Base-by-base conservation (phyloP, 1,140 invertebrate genomes). In the Meloidogyne hapla region DNA sequence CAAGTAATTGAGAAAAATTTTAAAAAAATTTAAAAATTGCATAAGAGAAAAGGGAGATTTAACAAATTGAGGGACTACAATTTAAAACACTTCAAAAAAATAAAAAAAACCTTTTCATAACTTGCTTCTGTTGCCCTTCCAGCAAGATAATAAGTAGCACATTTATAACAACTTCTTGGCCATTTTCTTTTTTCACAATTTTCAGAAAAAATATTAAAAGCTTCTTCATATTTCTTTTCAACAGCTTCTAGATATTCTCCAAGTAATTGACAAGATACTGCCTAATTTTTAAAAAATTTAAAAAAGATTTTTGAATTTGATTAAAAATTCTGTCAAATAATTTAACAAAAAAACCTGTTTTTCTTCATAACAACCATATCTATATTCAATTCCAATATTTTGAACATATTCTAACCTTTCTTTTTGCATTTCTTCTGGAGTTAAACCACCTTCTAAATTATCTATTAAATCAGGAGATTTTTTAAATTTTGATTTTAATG, bases 321-420 rank as follows among this genome's bases (percentile, higher is more conserved):
- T n/a, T n/a, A n/a, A n/a, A n/a, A n/a, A n/a, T n/a, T n/a, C n/a
- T n/a, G n/a, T n/a, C n/a, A n/a, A n/a, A n/a, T n/a, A n/a, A n/a
- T n/a, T 6, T 45, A 6, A 45, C 18, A n/a, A 8, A 9, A 56
- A 56, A 56, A 56, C 65, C 15, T 85, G 73, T 69, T 85, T 85
- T 64, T 85, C 84, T 67, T 85, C 84, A 76, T 85, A 85, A 26
- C 84, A 85, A 18, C 84, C 85, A 48, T 80, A 85, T 40, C 84
- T 67, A 66, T 85, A 85, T 26, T 85, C 84, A 42, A 85, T 87
- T 18, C 84, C 84, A 69, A 85, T 82, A 75, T 87, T 86, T 48
- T 85, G 82, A 12, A 85, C 84, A 69, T 85, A 85, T 63, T 85
- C 84, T 28, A 64, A 4, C 13, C 81, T 75, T 76, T 85, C 85